These are phyloP conservation scores for Scaptomyza hsui DNA, from an alignment of 1,140 invertebrate genomes.

Conservation along the genomic window DNA sequence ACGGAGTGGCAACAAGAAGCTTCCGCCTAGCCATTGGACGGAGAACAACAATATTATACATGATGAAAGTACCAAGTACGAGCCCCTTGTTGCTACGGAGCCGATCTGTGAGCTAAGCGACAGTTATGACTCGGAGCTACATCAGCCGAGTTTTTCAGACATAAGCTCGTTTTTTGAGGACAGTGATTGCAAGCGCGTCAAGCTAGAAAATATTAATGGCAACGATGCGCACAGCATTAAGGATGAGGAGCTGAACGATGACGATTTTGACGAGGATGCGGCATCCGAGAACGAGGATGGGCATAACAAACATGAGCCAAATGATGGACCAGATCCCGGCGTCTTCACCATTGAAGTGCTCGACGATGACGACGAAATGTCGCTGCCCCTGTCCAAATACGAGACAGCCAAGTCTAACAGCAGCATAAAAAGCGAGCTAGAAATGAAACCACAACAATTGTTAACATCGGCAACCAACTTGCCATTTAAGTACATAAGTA, in stretches of 20 bases:
- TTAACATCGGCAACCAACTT: constrained; percentile 32
- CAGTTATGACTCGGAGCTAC: constrained; percentile 71
- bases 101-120: constrained; percentile 71
- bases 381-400: constrained; percentile 29
- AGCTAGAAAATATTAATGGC: constrained; percentile 47
- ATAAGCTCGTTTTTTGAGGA: constrained; percentile 73
- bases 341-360: constrained; percentile 72
- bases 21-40: constrained; percentile 51
- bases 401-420: constrained; percentile 14
- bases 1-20: constrained; percentile 48
- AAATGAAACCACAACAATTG: constrained; percentile 28
- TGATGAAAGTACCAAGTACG: constrained; percentile 44
- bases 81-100: constrained; percentile 58
- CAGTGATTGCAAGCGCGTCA: constrained; percentile 59
- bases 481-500: constrained; percentile 70
- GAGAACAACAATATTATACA: constrained; percentile 62
- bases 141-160: constrained; percentile 73
- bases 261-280: constrained; percentile 76
- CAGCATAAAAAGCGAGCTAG: constrained; percentile 49
- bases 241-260: constrained; percentile 58
- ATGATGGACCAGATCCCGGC: constrained; percentile 34
- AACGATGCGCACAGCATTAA: constrained; percentile 22
- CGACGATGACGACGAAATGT: constrained; percentile 68
- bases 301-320: constrained; percentile 27
- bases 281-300: constrained; percentile 61